Evolutionary conservation across 2,888 invertebrate genomes (phyloP), one percentile per base, ranked within the genome.

Genomic region (Elmis aenea): DNA sequence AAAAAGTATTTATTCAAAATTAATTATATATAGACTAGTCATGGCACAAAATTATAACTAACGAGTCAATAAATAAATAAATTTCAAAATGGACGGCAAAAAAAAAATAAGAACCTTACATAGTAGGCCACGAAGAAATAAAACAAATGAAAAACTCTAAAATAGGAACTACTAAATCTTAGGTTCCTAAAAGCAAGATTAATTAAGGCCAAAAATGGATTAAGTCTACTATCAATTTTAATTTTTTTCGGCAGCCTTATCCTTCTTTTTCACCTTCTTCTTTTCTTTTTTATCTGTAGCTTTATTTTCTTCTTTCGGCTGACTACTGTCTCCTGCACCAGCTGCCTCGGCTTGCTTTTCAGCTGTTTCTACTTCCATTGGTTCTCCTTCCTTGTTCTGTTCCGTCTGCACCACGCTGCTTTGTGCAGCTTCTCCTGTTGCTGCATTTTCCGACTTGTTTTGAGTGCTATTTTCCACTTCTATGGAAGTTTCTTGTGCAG

Each of bases 211-310:
- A 18, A 18, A 18, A 18, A 5, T 18, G 18, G 5, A 18, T 18
- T 18, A 6, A 18, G 8, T 6, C 18, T 18, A 6, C 8, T 8
- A 18, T 18, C 8, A 6, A 5, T 18, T 18, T 18, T 18, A 31
- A 31, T 33, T 33, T 27, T 36, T 31, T 12, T 42, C 34, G 10
- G 21, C 33, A 13, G 29, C 9, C 24, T 45, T 45, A 13, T 40
- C 49, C 35, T 51, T 48, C 44, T 51, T 50, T 21, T 48, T 48
- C 6, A 38, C 47, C 31, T 47, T 43, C 25, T 44, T 50, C 32
- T 55, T 63, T 68, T 73, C 35, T 62, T 63, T 43, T 58, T 64
- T 64, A 66, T 70, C 36, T 51, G 24, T 13, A 11, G 15, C 28
- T 15, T 28, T 23, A 11, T 24, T 13, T 20, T 32, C 38, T 14